Conservation (phyloP, 2,888 invertebrate species). For the Erynnis tages region DNA sequence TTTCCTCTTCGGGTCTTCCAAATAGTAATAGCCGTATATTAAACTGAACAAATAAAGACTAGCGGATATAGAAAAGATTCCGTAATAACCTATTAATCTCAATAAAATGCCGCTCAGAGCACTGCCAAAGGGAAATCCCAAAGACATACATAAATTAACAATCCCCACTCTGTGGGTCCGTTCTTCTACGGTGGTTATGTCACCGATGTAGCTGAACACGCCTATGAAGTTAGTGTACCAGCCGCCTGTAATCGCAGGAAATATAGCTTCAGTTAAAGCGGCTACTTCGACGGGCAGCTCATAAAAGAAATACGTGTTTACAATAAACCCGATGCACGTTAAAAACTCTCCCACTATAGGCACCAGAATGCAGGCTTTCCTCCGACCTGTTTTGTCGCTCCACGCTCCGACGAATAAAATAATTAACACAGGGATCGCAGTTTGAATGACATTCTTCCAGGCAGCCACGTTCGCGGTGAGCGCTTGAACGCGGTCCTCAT, state of each 20-base stretch:
- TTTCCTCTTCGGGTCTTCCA: conserved; percentile 83
- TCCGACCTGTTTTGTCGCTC: conserved; percentile 85
- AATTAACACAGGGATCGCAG: conserved; percentile 88
- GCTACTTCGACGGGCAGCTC: conserved; percentile 90
- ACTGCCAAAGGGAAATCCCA: conserved; percentile 93
- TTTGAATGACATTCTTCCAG: conserved; percentile 92
- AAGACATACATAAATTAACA: conserved; percentile 92
- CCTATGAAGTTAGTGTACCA: conserved; percentile 95
- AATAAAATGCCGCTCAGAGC: conserved; percentile 90
- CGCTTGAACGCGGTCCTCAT: conserved; percentile 85
- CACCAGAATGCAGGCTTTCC: conserved; percentile 90
- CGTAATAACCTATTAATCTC: conserved; percentile 88
- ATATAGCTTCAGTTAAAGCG: conserved; percentile 88
- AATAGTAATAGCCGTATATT: conserved; percentile 85
- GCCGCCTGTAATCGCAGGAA: conserved; percentile 90
- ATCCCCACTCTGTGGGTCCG: conserved; percentile 92
- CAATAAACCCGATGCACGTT: conserved; percentile 87
- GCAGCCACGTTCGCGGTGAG: conserved; percentile 89
- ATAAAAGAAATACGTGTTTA: conserved; percentile 90
- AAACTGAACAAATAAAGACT: conserved; percentile 87
- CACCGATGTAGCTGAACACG: conserved; percentile 93
- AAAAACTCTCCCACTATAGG: conserved; percentile 91
- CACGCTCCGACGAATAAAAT: conserved; percentile 92
- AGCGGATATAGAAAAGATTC: conserved; percentile 88
- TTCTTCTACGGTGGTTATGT: conserved; percentile 90